Evolutionary conservation across 2,113 vertebrate genomes (phyloP), one percentile per base, ranked within the genome.

Genomic region (Macaca fascicularis): DNA sequence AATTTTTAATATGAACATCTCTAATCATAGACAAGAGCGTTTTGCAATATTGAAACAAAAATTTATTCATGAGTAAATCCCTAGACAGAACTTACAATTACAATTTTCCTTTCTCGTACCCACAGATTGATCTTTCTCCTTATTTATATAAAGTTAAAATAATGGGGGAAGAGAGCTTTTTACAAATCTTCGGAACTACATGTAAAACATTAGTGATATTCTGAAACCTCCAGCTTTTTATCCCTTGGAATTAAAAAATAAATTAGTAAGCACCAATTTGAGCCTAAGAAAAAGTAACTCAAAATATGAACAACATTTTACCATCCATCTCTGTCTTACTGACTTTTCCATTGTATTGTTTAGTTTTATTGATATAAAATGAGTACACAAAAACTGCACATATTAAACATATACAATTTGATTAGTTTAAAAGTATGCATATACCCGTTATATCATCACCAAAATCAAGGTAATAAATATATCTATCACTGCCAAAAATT

Each of bases 401-500:
- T 1, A 35, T 22, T 22, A 19, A 61, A 12, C 2, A 5, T 25
- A 12, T 4, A 5, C 3, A 5, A 16, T 9, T 13, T 6, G 40
- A 4, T 76, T 23, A 19, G 2, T 35, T 27, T n/a, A 40, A 25
- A n/a, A 0, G 0, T 2, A 13, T 7, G 30, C 17, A 5, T 22
- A 38, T 9, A 6, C 40, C 22, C 8, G 0, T 4, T 38, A 19
- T 4, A 27, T 12, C 64, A 35, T 40, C 14, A 38, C 3, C 32
- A 52, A 9, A 25, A 1, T 22, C 40, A 16, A 7, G 0, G 19
- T 25, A 13, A 7, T 20, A 12, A 22, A 32, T 0, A 8, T 14
- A 12, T 22, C 6, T 9, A 3, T 32, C 19, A 17, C 19, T 8
- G 32, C 35, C 35, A 25, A 20, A 69, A 61, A 13, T 16, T 9